Conservation (phyloP, 2,888 invertebrate species). For the Brachyptera risi region DNA sequence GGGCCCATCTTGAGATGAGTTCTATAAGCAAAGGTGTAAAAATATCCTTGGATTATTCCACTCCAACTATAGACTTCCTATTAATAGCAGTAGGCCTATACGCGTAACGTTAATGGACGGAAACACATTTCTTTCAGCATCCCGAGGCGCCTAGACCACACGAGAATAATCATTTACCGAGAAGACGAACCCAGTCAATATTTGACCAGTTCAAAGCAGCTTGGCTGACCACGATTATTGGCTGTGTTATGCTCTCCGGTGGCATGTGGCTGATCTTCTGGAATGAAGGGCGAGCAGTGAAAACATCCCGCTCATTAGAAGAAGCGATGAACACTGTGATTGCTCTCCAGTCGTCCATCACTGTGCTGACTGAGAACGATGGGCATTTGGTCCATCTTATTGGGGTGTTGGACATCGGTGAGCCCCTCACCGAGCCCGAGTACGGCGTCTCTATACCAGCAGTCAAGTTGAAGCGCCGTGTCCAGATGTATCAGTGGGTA, state of each 20-base stretch:
- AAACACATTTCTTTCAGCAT: slow-evolving; percentile 38
- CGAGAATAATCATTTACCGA: slow-evolving; percentile 20
- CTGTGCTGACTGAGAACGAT: slow-evolving; percentile 58
- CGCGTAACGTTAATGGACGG: no score
- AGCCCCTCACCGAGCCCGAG: slow-evolving; percentile 80
- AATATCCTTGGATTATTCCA: no score
- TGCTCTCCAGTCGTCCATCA: slow-evolving; percentile 46
- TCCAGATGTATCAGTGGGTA: slow-evolving; percentile 94
- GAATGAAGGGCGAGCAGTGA: slow-evolving; percentile 85
- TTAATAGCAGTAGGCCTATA: no score
- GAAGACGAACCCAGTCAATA: slow-evolving; percentile 41
- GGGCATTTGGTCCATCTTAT: slow-evolving; percentile 72
- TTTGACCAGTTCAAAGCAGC: slow-evolving; percentile 57
- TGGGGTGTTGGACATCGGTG: slow-evolving; percentile 67
- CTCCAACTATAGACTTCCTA: no score
- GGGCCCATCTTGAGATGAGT: no score
- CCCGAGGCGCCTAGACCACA: slow-evolving; percentile 39
- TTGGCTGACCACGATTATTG: slow-evolving; percentile 70
- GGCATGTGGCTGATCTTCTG: slow-evolving; percentile 71
- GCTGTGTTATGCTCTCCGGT: slow-evolving; percentile 58
- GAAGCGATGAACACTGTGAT: slow-evolving; percentile 65
- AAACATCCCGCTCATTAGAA: slow-evolving; percentile 71
- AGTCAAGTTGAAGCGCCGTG: slow-evolving; percentile 76
- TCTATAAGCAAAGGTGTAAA: no score
- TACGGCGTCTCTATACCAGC: slow-evolving; percentile 82